Conservation (phyloP, 2,797 vertebrate genomes). For the Glyptemys insculpta region DNA sequence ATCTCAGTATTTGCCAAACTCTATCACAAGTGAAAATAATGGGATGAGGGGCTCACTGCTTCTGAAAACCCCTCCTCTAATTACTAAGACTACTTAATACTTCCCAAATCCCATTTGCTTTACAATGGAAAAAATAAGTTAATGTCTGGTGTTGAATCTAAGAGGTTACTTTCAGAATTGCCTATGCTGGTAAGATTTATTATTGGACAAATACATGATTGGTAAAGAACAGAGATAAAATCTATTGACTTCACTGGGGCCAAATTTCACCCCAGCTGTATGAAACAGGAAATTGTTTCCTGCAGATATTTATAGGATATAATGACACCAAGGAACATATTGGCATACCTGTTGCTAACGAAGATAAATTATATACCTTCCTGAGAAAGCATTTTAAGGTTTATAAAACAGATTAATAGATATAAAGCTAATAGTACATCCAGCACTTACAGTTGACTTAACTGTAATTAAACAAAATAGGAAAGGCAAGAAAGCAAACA, state of each 20-base stretch:
- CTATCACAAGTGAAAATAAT: neutral
- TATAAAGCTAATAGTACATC: neutral
- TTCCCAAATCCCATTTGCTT: fast-evolving
- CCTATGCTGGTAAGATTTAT: neutral
- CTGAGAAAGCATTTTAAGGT: neutral
- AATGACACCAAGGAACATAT: neutral
- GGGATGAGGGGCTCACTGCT: neutral
- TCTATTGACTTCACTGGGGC: neutral
- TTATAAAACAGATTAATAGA: neutral
- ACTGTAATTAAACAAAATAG: neutral
- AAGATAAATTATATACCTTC: neutral
- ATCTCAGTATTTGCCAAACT: neutral
- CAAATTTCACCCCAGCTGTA: neutral
- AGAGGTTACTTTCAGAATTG: neutral
- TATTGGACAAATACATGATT: neutral
- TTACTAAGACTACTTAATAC: too few relatives aligned
- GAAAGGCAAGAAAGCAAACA: neutral
- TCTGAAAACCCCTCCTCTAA: neutral
- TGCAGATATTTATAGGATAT: neutral
- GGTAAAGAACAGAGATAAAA: neutral
- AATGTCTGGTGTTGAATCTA: neutral
- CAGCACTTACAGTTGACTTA: too few relatives aligned
- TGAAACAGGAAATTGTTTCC: neutral
- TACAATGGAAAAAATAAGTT: neutral
- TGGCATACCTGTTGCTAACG: neutral